Base-by-base conservation (phyloP, 2,113 vertebrate genomes). In the Girardinichthys multiradiatus region DNA sequence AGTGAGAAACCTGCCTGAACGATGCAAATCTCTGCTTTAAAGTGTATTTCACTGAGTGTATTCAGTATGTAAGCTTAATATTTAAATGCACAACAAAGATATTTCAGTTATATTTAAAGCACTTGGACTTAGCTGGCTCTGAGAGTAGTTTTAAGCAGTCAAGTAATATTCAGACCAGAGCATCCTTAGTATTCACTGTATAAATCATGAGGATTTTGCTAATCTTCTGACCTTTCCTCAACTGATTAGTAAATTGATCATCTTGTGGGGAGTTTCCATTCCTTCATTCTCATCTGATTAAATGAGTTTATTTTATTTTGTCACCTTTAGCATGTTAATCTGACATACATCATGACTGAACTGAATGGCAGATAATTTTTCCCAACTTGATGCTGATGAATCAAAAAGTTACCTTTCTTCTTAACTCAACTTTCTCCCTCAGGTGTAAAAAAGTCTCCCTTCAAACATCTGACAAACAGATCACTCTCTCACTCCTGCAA, bases 381-480 rank as follows among this genome's bases (percentile, higher is more conserved):
- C 48, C 4, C 33, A 26, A 9, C 62, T 54, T 48, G 57, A 28
- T 39, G 37, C 64, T 4, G 39, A 35, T 51, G 28, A 75, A 75
- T 51, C 30, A 37, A 4, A 68, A 60, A 15, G 26, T 59, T 29
- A 30, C 33, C 37, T 66, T 66, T 66, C 57, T 51, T 54, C 62
- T 71, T 5, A 68, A 29, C 60, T 64, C 24, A 19, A 26, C 39
- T 21, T 58, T 3, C 2, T 72, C 21, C 24, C 39, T 37, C 15
- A 21, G 15, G 30, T 3, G 54, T 39, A 37, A 37, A 24, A 70
- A 59, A 59, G 4, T 64, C 28, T 64, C 24, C 1, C 21, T 26
- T 62, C 28, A 54, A 51, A 19, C 57, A 35, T 75, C 64, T 51
- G 17, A 51, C 60, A 62, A 54, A 26, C 42, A 68, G 54, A 75